A percentile compares a stretch with the other conserved stretches of the same genome.
These are phyloP conservation scores for Orthosia gracilis DNA, from an alignment of 2,888 invertebrate species.

Conservation along the genomic window DNA sequence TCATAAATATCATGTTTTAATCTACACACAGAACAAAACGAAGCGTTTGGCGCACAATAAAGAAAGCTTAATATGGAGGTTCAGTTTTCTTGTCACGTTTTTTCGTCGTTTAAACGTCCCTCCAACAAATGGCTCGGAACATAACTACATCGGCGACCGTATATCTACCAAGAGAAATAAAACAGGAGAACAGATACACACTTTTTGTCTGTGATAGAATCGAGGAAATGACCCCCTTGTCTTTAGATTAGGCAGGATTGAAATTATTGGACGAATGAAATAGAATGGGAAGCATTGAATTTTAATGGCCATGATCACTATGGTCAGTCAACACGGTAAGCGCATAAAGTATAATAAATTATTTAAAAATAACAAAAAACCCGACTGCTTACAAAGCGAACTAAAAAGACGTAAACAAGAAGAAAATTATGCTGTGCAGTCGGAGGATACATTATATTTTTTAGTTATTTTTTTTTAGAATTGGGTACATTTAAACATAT, in stretches of 20 bases:
- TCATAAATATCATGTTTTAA: constrained; percentile 84
- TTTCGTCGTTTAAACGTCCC: constrained; percentile 86
- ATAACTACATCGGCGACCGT: constrained; percentile 80
- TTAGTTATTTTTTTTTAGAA: too few species aligned
- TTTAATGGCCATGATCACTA: too few species aligned
- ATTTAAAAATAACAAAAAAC: too few species aligned
- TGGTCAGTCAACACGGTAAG: too few species aligned
- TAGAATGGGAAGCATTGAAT: neutral
- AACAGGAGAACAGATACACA: constrained; percentile 64
- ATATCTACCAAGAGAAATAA: constrained; percentile 76
- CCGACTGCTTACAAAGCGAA: too few species aligned
- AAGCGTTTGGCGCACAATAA: constrained; percentile 81
- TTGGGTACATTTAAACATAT: too few species aligned
- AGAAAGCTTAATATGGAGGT: constrained; percentile 84
- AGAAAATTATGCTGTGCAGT: too few species aligned
- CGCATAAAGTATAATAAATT: too few species aligned
- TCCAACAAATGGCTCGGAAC: constrained; percentile 85
- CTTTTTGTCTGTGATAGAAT: constrained; percentile 51
- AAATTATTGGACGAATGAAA: constrained; percentile 7
- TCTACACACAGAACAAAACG: constrained; percentile 83
- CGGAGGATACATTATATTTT: too few species aligned
- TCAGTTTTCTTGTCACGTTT: constrained; percentile 89
- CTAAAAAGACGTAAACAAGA: too few species aligned
- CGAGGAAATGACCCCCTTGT: constrained; percentile 31
- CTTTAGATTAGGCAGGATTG: constrained; percentile 18